Base-by-base conservation (phyloP, 2,113 vertebrate species). In the Crotophaga sulcirostris region DNA sequence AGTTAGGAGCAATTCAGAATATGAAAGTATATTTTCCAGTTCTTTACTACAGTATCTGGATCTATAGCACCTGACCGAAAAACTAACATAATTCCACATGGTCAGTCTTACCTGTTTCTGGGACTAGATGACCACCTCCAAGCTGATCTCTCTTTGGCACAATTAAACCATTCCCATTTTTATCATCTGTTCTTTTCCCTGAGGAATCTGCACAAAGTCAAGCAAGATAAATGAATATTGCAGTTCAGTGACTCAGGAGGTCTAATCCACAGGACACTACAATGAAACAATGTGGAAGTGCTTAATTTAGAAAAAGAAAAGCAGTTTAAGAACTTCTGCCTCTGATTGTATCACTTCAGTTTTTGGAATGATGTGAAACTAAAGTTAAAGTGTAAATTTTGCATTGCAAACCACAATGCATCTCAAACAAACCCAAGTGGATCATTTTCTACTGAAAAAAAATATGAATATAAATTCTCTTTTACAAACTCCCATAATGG, bases 21-120 rank as follows among this genome's bases (percentile, higher is more conserved):
- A 58, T 18, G 6, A 55, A 73, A 59, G 15, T 21, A 28, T 3
- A 7, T 68, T 52, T 31, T 31, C 77, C 8, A 20, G 0, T 63
- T 63, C 15, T 29, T 74, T 42, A 52, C 33, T 34, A 16, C 4
- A 76, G 29, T 7, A 36, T 9, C 70, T 85, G 29, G 49, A 82
- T 51, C 70, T 90, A 20, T 6, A 54, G 25, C n/a, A 76, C 20
- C 67, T 72, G 47, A 51, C 76, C 56, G 52, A 78, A 90, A 83
- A 81, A 9, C 40, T 16, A 60, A 33, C 0, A 0, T 28, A 75
- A 68, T 21, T 34, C 13, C 24, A 51, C 75, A 68, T 36, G 25
- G 20, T 55, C 31, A 8, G 31, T 23, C 74, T 97, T 88, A 99
- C 99, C 99, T 98, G 99, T 97, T 97, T 99, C 99, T 52, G 99